Evolutionary conservation across 2,113 vertebrate species (phyloP), one percentile per base, ranked within the genome.

Genomic region (Donacobius atricapilla): DNA sequence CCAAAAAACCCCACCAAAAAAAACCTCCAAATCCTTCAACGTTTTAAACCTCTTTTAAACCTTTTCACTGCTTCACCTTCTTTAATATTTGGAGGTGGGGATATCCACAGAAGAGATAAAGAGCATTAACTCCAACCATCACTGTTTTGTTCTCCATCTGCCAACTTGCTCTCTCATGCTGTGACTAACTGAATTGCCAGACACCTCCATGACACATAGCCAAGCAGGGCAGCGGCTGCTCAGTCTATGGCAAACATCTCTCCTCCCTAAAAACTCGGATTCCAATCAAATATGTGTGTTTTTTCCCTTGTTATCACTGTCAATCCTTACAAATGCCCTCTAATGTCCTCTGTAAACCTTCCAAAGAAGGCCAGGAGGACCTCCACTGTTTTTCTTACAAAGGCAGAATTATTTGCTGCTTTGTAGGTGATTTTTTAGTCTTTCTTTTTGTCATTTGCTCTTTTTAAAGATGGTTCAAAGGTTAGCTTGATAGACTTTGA

Each of bases 401-500:
- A 58, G 51, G 56, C 56, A 82, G 42, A 83, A 76, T 63, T 75
- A 69, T 50, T 84, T 79, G 27, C 56, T 64, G 63, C 45, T 80
- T 53, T 8, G 9, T 19, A 25, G 20, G n/a, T 69, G 23, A 63
- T 94, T 89, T 96, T 85, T 60, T 78, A 47, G 33, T 60, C 31
- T 75, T 64, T 60, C 10, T 53, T 83, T 94, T 68, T 91, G 28
- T 45, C 45, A 71, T 31, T 85, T 79, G 72, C 11, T 75, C 31
- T 89, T 82, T 83, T 91, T 44, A 5, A 87, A 72, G 22, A 56
- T 71, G 23, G 92, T 91, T 91, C 93, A 96, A 96, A 97, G 94
- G 91, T 95, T 78, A 82, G 80, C 45, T 73, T 40, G 37, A 64
- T 56, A 82, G 56, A 92, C 87, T 37, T 93, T 92, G 77, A 94